Evolutionary conservation across 1,140 invertebrate genomes (phyloP), one percentile per base, ranked within the genome.

Genomic region (Homarus americanus): DNA sequence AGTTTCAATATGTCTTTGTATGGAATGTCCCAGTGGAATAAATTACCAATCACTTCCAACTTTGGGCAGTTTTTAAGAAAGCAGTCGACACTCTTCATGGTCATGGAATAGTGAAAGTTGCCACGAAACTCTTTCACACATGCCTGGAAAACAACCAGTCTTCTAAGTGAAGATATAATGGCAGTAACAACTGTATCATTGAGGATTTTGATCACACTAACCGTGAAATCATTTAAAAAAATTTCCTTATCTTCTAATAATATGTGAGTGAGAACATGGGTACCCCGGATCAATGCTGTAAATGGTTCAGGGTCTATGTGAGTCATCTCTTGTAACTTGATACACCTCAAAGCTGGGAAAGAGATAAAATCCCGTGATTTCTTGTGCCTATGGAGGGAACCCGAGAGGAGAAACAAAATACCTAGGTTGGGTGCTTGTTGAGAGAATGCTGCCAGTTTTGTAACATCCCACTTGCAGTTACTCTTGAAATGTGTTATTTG

Each of bases 21-120:
- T 10, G 75, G n/a, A 40, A 41, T 78, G 40, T 41, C 40, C 75
- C 75, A 78, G 20, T 78, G 75, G n/a, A 40, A 41, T 41, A 78
- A 78, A 41, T 78, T 78, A 28, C 75, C 75, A 36, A 78, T 36
- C 36, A 41, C 36, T 41, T 1, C 20, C 12, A 78, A 12, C 5
- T 78, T 24, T 28, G 75, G 36, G n/a, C 75, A 78, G 75, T 24
- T 78, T 5, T 36, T 40, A 40, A 78, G 7, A n/a, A 78, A 78
- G 38, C 15, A 4, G 15, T 41, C 15, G 12, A 41, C 75, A 78
- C 75, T 78, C n/a, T 78, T 78, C 75, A 78, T 78, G 12, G 75
- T 78, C 75, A 78, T 36, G 75, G 38, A 17, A 41, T 40, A 78
- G 5, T n/a, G 40, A 9, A 24, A 2, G 24, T 20, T 20, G 17